A percentile compares a stretch with the other conserved stretches of the same genome.
phyloP scores from a whole-genome alignment of 1,140 invertebrate genomes.

The Sinonovacula constricta region DNA sequence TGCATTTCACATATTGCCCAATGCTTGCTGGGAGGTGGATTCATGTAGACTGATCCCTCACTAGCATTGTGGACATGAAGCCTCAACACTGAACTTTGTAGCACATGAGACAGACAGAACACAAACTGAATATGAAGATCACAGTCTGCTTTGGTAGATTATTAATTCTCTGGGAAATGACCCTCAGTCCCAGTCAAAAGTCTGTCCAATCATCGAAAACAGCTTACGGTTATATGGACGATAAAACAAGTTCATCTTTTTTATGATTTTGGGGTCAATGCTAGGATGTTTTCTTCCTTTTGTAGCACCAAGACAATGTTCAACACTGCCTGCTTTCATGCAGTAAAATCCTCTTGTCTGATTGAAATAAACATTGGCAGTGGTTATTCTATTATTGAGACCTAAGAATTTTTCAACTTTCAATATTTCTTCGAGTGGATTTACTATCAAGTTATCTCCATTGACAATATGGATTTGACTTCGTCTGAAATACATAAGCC shows the following conservation, averaged over 20 bases:
- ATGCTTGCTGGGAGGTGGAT: too few species aligned
- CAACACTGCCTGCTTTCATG: slow-evolving; percentile 68
- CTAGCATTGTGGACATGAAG: too few species aligned
- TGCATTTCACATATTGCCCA: too few species aligned
- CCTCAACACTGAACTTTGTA: too few species aligned
- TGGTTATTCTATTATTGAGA: slow-evolving; percentile 65
- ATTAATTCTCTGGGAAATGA: not conserved
- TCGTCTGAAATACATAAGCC: slow-evolving; percentile 71
- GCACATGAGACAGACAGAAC: too few species aligned
- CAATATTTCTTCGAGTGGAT: slow-evolving; percentile 71
- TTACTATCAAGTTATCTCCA: slow-evolving; percentile 72
- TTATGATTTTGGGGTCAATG: slow-evolving; percentile 86
- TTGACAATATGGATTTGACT: slow-evolving; percentile 76
- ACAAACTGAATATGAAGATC: not conserved
- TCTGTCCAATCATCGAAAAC: slow-evolving; percentile 69
- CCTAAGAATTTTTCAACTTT: slow-evolving; percentile 74
- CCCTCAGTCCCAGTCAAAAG: slow-evolving; percentile 75
- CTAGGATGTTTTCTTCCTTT: slow-evolving; percentile 94
- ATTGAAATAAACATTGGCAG: slow-evolving; percentile 77
- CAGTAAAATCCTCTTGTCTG: slow-evolving; percentile 79
- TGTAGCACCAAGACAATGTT: slow-evolving; percentile 90
- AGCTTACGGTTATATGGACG: slow-evolving; percentile 87
- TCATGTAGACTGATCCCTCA: too few species aligned
- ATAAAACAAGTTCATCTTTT: slow-evolving; percentile 91
- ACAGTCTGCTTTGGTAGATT: not conserved